A percentile compares a stretch with the other conserved stretches of the same genome.
Conservation (phyloP, 2,888 invertebrate genomes). For the Brassicogethes aeneus region DNA sequence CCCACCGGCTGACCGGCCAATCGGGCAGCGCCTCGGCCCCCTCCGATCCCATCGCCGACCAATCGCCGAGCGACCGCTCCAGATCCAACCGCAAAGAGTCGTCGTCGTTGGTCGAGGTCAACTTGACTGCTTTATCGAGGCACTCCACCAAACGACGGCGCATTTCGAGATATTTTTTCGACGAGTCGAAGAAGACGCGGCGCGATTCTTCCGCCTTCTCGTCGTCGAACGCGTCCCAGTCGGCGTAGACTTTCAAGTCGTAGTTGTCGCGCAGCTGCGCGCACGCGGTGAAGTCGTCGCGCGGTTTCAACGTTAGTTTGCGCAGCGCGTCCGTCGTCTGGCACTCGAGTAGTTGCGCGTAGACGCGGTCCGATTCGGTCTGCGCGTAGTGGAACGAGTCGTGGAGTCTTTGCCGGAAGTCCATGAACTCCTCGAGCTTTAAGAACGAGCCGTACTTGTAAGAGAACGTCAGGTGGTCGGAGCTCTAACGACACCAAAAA, state of each 20-base stretch:
- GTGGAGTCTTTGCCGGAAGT: constrained; percentile 70
- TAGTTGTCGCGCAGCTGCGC: constrained; percentile 62
- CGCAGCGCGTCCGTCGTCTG: constrained; percentile 46
- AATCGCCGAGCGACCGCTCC: not conserved
- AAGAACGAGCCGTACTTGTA: constrained; percentile 93
- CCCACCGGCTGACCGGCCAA: constrained; percentile 24
- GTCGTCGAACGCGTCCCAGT: constrained; percentile 54
- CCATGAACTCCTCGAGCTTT: constrained; percentile 83
- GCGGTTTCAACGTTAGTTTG: constrained; percentile 45
- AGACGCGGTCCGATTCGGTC: constrained; percentile 56
- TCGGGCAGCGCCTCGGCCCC: constrained; percentile 29
- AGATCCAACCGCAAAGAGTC: not conserved
- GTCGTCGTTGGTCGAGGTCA: not conserved
- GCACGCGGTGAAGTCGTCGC: constrained; percentile 53
- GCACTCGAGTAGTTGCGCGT: constrained; percentile 56
- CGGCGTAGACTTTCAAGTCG: constrained; percentile 61
- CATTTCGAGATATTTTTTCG: constrained; percentile 21
- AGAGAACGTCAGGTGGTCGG: constrained; percentile 83
- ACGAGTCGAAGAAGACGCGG: constrained; percentile 18
- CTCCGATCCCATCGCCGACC: not conserved
- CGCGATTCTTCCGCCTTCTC: constrained; percentile 33
- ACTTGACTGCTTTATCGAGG: not conserved
- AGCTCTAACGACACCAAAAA: constrained; percentile 54
- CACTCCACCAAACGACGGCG: constrained; percentile 25
- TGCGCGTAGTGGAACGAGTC: constrained; percentile 71